A percentile compares a stretch with the other conserved stretches of the same genome.
phyloP scores from a whole-genome alignment of 2,888 invertebrate genomes.

The Lepidochrysops patricia region DNA sequence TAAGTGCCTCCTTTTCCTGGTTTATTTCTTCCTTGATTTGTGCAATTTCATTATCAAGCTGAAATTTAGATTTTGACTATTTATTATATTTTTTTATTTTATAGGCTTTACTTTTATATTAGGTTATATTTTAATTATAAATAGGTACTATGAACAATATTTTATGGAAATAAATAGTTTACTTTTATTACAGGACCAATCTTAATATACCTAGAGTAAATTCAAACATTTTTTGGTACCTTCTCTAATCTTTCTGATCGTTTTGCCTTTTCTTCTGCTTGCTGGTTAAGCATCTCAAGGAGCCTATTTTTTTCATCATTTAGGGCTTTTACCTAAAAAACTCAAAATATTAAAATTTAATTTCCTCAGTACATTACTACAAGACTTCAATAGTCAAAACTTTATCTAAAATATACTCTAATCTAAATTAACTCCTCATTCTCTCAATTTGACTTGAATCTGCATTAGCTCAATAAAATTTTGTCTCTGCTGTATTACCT shows the following conservation, averaged over 20 bases:
- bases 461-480: too few relatives aligned
- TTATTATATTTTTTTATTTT: too few relatives aligned
- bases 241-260: constrained; percentile 47
- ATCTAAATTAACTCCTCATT: too few relatives aligned
- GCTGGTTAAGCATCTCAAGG: constrained; percentile 48
- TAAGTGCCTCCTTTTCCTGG: constrained; percentile 41
- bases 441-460: too few relatives aligned
- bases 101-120: too few relatives aligned
- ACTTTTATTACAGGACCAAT: too few relatives aligned
- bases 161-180: not conserved
- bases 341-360: constrained; percentile 4
- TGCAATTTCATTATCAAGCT: constrained; percentile 45
- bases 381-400: too few relatives aligned
- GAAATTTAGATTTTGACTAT: constrained; percentile 8
- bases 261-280: constrained; percentile 52
- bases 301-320: constrained; percentile 46
- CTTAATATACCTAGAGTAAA: too few relatives aligned
- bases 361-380: not conserved
- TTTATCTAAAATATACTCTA: too few relatives aligned
- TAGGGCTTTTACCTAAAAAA: constrained; percentile 45
- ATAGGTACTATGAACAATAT: not conserved
- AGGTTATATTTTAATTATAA: constrained; percentile 2
- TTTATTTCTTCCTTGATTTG: constrained; percentile 50
- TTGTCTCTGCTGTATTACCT: not conserved
- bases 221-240: constrained; percentile 38